These are phyloP conservation scores for Polyodon spathula DNA, from an alignment of 2,113 vertebrate species.

Conservation along the genomic window DNA sequence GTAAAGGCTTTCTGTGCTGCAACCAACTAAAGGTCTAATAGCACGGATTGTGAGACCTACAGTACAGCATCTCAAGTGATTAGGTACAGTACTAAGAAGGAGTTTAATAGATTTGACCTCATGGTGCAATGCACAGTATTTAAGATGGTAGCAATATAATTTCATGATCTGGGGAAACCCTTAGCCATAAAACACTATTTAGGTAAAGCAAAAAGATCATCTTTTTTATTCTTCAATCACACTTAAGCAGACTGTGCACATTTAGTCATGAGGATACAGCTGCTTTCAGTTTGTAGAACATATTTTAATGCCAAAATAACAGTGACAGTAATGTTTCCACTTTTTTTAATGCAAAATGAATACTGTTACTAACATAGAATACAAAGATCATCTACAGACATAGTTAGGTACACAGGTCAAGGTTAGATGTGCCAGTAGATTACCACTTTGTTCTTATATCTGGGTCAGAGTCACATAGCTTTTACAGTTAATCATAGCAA, in stretches of 20 bases:
- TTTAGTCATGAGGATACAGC: not conserved
- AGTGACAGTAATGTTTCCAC: slow-evolving; percentile 41
- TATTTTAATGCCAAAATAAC: slow-evolving; percentile 43
- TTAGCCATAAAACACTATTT: too few species aligned
- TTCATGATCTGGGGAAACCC: too few species aligned
- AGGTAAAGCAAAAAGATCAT: not conserved
- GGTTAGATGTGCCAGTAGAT: slow-evolving; percentile 29
- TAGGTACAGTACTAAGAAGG: too few species aligned
- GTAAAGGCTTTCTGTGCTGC: too few species aligned
- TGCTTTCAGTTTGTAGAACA: slow-evolving; percentile 25
- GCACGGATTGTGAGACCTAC: too few species aligned
- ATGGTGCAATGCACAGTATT: too few species aligned
- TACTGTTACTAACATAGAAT: slow-evolving; percentile 39
- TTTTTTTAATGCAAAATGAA: slow-evolving; percentile 46
- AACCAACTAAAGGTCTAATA: too few species aligned
- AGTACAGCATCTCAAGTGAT: too few species aligned
- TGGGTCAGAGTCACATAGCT: slow-evolving; percentile 32
- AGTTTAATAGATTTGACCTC: too few species aligned
- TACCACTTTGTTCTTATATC: slow-evolving; percentile 33
- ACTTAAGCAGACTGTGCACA: not conserved
- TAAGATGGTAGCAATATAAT: too few species aligned
- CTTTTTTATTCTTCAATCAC: slow-evolving; percentile 3
- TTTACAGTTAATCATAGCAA: slow-evolving; percentile 35
- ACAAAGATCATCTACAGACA: slow-evolving; percentile 41
- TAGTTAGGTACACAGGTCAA: slow-evolving; percentile 37